Conservation (phyloP, 2,888 invertebrate species). For the Petrolisthes manimaculis region DNA sequence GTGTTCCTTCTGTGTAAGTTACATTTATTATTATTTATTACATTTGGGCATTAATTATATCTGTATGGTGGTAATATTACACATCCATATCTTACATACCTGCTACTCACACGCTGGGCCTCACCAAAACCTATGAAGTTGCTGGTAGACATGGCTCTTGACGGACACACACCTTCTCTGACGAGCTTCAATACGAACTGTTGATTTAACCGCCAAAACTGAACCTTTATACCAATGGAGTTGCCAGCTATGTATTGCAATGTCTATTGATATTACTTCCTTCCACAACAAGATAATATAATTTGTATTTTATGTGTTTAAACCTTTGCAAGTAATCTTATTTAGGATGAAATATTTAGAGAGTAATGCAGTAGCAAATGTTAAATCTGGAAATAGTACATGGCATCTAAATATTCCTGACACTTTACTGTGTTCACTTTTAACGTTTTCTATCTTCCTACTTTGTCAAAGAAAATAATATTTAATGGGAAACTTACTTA, state of each 20-base stretch:
- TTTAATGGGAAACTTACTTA: not conserved
- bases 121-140: constrained; percentile 43
- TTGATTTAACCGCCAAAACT: constrained; percentile 49
- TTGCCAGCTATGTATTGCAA: not conserved
- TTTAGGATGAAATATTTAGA: too few relatives aligned
- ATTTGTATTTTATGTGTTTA: too few relatives aligned
- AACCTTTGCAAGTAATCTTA: too few relatives aligned
- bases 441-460: constrained; percentile 15
- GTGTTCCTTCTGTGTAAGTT: not conserved
- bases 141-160: constrained; percentile 22
- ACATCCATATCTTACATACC: constrained; percentile 15
- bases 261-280: not conserved
- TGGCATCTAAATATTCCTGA: not conserved
- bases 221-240: not conserved
- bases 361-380: too few relatives aligned
- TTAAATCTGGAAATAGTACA: not conserved
- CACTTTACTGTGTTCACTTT: constrained; percentile 44
- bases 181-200: constrained; percentile 9
- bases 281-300: not conserved
- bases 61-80: too few relatives aligned
- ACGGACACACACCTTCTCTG: not conserved
- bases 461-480: not conserved
- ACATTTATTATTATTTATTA: too few relatives aligned
- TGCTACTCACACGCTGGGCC: constrained; percentile 44
- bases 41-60: too few relatives aligned